Evolutionary conservation across 2,113 vertebrate genomes (phyloP), one percentile per base, ranked within the genome.

Genomic region (Brachyhypopomus gauderio): DNA sequence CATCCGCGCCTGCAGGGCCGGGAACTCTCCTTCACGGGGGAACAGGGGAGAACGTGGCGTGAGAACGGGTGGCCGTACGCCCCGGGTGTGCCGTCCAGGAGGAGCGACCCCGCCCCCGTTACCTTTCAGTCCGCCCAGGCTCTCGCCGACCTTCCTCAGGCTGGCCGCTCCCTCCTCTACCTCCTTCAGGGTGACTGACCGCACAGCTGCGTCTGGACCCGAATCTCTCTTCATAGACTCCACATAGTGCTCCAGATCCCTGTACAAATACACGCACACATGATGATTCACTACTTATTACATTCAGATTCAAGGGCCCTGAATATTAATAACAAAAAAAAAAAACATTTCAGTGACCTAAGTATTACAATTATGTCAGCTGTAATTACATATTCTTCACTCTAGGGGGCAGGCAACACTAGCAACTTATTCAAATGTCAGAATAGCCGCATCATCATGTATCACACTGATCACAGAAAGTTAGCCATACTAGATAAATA

Each of bases 81-180:
- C 45, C 12, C 8, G 3, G 2, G 5, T 3, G 45, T 52, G 45
- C 45, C 12, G 45, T 1, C 45, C 20, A 1, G 22, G 30, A 62
- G 23, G 25, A 17, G 62, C 16, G 11, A 12, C 45, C 9, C 22
- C 14, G 11, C 25, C 6, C 52, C 27, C 59, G 56, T 81, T 80
- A 96, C 97, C 97, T 95, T 98, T 98, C 45, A 99, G 93, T 1
- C 94, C 92, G 20, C 97, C 96, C 63, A 98, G 95, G 1, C 96
- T 95, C 83, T 99, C 97, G 72, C 96, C 97, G 80, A 98, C 96
- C 73, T 96, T 97, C 69, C 96, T 94, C 84, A 99, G 88, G 83
- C 95, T 93, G 83, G 97, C 93, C 0, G 96, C 96, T 78, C 97
- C 96, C 20, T 98, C 97, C 76, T 99, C 97, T 75, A 99, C 96